Base-by-base conservation (phyloP, 2,888 invertebrate species). In the Eupsilia transversa region DNA sequence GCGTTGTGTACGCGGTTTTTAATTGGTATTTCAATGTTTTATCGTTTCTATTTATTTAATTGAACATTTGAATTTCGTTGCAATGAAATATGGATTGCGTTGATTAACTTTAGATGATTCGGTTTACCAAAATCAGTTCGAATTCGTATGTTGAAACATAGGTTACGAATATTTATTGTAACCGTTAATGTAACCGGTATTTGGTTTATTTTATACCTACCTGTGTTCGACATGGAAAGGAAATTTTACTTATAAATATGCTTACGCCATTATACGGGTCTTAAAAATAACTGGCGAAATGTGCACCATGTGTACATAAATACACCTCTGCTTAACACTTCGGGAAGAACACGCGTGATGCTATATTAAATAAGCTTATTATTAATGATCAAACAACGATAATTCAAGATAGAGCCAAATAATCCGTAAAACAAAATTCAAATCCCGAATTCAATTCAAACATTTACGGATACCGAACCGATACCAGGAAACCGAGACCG, bases 401-500 rank as follows among this genome's bases (percentile, higher is more conserved):
- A 56, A n/a, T n/a, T 57, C 2, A 14, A 41, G 2, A 60, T 41
- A 56, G 17, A 56, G 9, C 17, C 56, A 38, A 30, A 10, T 20
- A 14, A 69, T 33, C 63, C 4, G 14, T 52, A 57, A 71, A 71
- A 72, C 52, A 57, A 43, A 43, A 17, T 57, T 52, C 12, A 43
- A 77, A 77, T 43, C 6, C 38, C 61, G 3, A 69, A 38, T 63
- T 43, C 30, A 35, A 56, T 56, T 7, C 10, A 20, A 77, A 66
- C 64, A 57, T 61, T 68, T 27, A 27, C 56, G n/a, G n/a, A 54
- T 30, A 56, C 33, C 43, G 27, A 54, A 65, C 43, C 68, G 65
- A 71, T 56, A 27, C 46, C 49, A 35, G 61, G 35, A 74, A 74
- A 84, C 60, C 74, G 66, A 81, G 79, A 73, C 77, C 80, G 81